Evolutionary conservation across 2,113 vertebrate genomes (phyloP).

Genomic region (Antigone vipio): DNA sequence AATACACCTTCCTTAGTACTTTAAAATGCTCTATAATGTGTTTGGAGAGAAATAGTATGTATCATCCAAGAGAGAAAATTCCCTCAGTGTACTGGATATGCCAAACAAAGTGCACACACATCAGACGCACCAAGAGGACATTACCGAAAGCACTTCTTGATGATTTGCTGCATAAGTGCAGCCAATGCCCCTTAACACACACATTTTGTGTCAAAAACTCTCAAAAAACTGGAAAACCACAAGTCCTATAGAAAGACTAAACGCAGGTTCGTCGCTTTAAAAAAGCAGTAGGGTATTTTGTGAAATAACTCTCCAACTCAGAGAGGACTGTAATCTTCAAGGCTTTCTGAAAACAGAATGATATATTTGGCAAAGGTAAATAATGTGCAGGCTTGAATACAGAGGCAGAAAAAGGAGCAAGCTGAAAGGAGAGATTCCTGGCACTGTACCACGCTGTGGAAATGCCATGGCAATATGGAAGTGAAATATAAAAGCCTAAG

Average conservation of each 20-base stretch:
- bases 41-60: not conserved
- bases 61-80: not conserved
- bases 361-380: conserved; percentile 45
- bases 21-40: not conserved
- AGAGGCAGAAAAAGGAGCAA: not conserved
- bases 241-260: not conserved
- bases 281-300: not conserved
- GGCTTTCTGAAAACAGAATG: conserved; percentile 21
- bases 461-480: conserved; percentile 8
- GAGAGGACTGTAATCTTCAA: conserved; percentile 5
- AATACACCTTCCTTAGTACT: not conserved
- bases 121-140: not conserved
- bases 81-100: not conserved
- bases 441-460: not conserved
- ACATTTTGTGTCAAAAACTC: not conserved
- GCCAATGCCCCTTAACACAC: not conserved
- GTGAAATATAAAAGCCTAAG: not conserved
- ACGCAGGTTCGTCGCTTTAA: not conserved
- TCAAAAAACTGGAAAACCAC: not conserved
- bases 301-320: not conserved
- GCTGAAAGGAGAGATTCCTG: conserved; percentile 25
- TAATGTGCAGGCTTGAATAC: not conserved
- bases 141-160: not conserved
- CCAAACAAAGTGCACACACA: not conserved
- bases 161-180: not conserved